Conservation (phyloP, 1,140 invertebrate genomes). For the Dendroctonus valens region DNA sequence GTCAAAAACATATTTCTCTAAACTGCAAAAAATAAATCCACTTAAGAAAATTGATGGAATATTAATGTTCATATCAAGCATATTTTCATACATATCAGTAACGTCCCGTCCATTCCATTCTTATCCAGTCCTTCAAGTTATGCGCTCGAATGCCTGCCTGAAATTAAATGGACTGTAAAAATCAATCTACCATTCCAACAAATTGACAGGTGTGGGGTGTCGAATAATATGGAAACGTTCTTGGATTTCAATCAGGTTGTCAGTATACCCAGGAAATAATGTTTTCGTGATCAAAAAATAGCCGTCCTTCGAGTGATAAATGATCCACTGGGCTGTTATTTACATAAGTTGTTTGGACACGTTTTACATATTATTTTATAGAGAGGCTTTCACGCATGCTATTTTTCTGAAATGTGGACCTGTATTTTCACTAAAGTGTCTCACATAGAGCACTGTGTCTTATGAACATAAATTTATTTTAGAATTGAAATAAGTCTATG, state of each 20-base stretch:
- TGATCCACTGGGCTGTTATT: conserved; percentile 2
- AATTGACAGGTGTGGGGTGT: conserved; percentile 25
- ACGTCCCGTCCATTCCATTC: conserved; percentile 2
- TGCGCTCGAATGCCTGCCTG: neutral
- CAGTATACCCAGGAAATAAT: conserved; percentile 1
- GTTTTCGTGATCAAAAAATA: conserved; percentile 12
- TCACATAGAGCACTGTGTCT: too few relatives aligned
- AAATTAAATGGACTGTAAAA: conserved; percentile 30
- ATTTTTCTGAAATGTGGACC: too few relatives aligned
- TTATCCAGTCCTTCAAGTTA: conserved; percentile 18
- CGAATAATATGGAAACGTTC: conserved; percentile 3
- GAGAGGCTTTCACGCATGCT: too few relatives aligned
- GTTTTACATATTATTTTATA: neutral
- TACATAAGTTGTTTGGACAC: conserved; percentile 1
- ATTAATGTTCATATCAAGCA: too few relatives aligned
- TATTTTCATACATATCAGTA: too few relatives aligned
- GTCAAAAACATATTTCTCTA: too few relatives aligned
- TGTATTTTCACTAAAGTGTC: too few relatives aligned
- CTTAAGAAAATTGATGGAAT: too few relatives aligned
- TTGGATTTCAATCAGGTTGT: conserved; percentile 12
- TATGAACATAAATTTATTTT: too few relatives aligned
- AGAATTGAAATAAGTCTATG: too few relatives aligned
- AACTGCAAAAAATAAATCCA: too few relatives aligned
- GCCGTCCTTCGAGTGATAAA: conserved; percentile 12
- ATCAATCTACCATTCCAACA: conserved; percentile 23